These are phyloP conservation scores for Cygnus buccinator DNA, from an alignment of 2,113 vertebrate species.

Conservation along the genomic window DNA sequence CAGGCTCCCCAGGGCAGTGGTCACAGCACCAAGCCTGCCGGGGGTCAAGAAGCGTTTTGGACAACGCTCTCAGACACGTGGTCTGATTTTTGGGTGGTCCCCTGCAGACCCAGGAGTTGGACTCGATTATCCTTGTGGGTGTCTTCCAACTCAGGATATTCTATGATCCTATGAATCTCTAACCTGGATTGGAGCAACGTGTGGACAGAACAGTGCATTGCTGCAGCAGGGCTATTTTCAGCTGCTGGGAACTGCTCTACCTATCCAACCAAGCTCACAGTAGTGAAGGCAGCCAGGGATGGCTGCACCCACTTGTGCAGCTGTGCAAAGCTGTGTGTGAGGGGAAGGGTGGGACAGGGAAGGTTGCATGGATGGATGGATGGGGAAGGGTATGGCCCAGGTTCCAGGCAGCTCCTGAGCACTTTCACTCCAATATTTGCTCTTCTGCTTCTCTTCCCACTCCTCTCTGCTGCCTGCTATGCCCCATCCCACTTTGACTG, in stretches of 20 bases:
- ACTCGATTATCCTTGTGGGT: no score
- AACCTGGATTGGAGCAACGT: background rate
- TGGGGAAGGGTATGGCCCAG: background rate
- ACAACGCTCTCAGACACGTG: no score
- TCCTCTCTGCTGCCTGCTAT: conserved; percentile 16
- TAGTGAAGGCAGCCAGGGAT: background rate
- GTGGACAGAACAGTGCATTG: background rate
- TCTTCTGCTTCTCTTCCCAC: conserved; percentile 38
- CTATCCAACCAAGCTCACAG: background rate
- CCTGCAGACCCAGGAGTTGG: no score
- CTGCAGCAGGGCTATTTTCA: background rate
- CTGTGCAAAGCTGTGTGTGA: background rate
- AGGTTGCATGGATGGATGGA: background rate
- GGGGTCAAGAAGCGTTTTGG: no score
- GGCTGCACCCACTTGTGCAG: background rate
- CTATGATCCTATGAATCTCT: background rate
- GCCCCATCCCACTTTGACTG: background rate
- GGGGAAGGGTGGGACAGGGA: background rate
- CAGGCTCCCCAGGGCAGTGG: no score
- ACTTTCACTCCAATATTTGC: conserved; percentile 6
- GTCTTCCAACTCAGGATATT: no score
- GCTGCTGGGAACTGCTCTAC: background rate
- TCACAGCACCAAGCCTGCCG: no score
- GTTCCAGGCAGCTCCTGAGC: background rate
- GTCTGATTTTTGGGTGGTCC: no score